Percentiles rank a stretch among this genome's conserved stretches.
Evolutionary conservation across 2,888 invertebrate species (phyloP).

Genomic region (Amblyteles armatorius): DNA sequence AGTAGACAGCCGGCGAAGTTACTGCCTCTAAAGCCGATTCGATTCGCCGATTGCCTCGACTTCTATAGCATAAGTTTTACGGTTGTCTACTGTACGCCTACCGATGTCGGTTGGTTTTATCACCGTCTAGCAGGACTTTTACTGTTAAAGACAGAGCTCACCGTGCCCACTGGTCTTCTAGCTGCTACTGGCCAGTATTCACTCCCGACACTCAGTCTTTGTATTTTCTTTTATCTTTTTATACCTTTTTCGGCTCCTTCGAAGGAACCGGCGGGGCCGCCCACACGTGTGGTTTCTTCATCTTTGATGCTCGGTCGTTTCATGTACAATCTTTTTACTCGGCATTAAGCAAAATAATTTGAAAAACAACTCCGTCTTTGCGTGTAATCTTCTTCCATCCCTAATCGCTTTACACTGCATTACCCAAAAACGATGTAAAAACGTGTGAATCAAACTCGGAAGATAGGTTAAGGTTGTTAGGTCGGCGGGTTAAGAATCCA

Average conservation of each 20-base stretch:
- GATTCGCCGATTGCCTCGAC: no score
- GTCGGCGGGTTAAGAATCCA: neutral
- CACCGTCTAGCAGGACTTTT: constrained; percentile 77
- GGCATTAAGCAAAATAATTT: no score
- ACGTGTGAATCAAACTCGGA: no score
- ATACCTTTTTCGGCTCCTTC: constrained; percentile 7
- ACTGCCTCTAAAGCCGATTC: no score
- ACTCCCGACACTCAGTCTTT: constrained; percentile 22
- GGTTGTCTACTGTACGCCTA: constrained; percentile 41
- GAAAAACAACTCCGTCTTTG: no score
- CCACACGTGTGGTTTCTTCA: constrained; percentile 44
- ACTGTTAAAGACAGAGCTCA: constrained; percentile 73
- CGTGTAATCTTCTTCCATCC: no score
- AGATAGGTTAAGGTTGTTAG: no score
- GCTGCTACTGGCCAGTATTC: constrained; percentile 39
- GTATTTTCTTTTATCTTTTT: constrained; percentile 32
- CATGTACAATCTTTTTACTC: no score
- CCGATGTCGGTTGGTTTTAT: constrained; percentile 73
- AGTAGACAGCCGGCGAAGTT: no score
- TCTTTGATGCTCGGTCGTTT: constrained; percentile 16
- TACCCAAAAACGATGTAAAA: no score
- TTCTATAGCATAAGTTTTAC: no score
- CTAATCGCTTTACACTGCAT: no score
- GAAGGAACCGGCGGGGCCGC: constrained; percentile 22
- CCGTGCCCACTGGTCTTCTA: constrained; percentile 17